Evolutionary conservation across 2,888 invertebrate genomes (phyloP).

Genomic region (Volucella inanis): DNA sequence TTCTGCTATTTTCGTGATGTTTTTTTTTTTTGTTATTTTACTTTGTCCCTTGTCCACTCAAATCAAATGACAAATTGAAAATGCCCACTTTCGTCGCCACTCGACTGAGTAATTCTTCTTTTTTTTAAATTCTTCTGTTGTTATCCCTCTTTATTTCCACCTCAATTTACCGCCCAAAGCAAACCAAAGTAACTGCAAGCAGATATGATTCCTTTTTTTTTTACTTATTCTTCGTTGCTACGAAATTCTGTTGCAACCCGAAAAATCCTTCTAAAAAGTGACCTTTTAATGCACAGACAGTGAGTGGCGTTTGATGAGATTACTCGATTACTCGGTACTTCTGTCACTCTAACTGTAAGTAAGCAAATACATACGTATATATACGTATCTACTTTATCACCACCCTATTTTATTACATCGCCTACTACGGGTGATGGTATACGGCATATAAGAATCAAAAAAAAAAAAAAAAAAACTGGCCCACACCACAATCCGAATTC

Average conservation of each 20-base stretch:
- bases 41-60: slow-evolving; percentile 53
- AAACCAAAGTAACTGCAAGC: slow-evolving; percentile 42
- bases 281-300: slow-evolving; percentile 57
- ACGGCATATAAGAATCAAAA: background rate
- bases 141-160: slow-evolving; percentile 31
- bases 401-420: background rate
- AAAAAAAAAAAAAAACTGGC: slow-evolving; percentile 9
- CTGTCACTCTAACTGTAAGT: slow-evolving; percentile 63
- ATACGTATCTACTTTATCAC: slow-evolving; percentile 35
- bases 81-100: slow-evolving; percentile 62
- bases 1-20: slow-evolving; percentile 14
- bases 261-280: slow-evolving; percentile 48
- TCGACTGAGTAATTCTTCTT: slow-evolving; percentile 9
- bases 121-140: background rate
- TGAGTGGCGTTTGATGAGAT: slow-evolving; percentile 58
- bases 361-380: slow-evolving; percentile 13
- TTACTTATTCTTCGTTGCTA: slow-evolving; percentile 28
- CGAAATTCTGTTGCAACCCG: slow-evolving; percentile 51
- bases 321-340: slow-evolving; percentile 65
- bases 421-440: background rate
- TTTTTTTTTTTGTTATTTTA: slow-evolving; percentile 16
- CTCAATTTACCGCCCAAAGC: slow-evolving; percentile 44
- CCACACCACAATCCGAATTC: slow-evolving; percentile 56
- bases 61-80: slow-evolving; percentile 73
- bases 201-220: slow-evolving; percentile 40